Evolutionary conservation across 2,113 vertebrate species (phyloP), one percentile per base, ranked within the genome.

Genomic region (Pygoscelis antarcticus): DNA sequence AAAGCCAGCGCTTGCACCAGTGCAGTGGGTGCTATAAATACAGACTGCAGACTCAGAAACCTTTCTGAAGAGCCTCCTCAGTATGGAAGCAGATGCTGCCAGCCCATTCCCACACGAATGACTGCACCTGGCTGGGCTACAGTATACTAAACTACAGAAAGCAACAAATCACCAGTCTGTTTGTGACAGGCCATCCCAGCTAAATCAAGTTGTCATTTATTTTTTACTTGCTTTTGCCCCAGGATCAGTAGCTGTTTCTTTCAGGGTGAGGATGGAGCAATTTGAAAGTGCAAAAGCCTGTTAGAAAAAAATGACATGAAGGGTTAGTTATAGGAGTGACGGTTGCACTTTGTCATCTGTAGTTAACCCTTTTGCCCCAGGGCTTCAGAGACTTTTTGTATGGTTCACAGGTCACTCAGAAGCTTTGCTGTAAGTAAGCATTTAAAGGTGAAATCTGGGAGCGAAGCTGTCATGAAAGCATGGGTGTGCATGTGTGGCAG

Each of bases 181-280:
- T 97, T 96, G 91, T 96, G 96, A 96, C 96, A 97, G 85, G 83
- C 90, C 96, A 96, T 94, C 92, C 68, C 62, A 90, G 77, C 92
- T 98, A 98, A 98, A 96, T 97, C 97, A 98, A 97, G 95, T 75
- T 96, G 96, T 97, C 96, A 97, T 97, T 98, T 98, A 96, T 96
- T 97, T 97, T 96, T 97, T 66, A 97, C 95, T 94, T 83, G 69
- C 68, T 98, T 61, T 97, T 94, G 93, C 93, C 96, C 72, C 91
- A 87, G 87, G 93, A 97, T 89, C 96, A 95, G 94, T 94, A 95
- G 71, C 90, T 96, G 58, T 97, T 97, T 90, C 83, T 90, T 96
- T 97, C 94, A 89, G 91, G 89, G 95, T 94, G 87, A 95, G 96
- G 94, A 91, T 30, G 58, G 91, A 97, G 87, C 95, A 96, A 97